phyloP scores from a whole-genome alignment of 2,888 invertebrate genomes.

The Tipula helvola region DNA sequence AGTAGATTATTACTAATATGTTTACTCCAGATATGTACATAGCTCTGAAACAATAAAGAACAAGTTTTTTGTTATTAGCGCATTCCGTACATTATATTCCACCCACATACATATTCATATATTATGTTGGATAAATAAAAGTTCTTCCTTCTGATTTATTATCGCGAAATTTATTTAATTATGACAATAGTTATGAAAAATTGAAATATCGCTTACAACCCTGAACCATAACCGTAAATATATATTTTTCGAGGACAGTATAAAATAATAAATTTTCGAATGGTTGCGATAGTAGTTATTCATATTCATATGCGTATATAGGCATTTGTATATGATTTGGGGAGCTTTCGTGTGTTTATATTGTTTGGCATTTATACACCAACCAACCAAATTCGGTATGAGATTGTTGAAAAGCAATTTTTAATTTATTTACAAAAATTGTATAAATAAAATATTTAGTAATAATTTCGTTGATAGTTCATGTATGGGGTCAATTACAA shows the following conservation, averaged over 20 bases:
- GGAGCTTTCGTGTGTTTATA: not conserved
- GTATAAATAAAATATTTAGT: not conserved
- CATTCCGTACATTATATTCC: not conserved
- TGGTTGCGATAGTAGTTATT: not conserved
- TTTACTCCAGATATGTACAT: not conserved
- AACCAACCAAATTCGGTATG: not conserved
- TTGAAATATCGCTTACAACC: not conserved
- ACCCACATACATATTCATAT: not conserved
- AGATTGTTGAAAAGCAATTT: not conserved
- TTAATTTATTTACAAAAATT: not conserved
- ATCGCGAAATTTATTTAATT: not conserved
- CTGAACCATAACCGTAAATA: conserved; percentile 4
- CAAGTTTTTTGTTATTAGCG: not conserved
- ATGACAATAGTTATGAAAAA: not conserved
- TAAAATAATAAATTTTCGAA: not conserved
- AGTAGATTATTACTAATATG: too few species aligned
- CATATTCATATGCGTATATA: not conserved
- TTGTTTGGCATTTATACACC: not conserved
- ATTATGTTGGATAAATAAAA: not conserved
- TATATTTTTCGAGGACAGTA: not conserved
- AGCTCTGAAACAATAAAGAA: not conserved
- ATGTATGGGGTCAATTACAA: not conserved
- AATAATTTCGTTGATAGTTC: not conserved
- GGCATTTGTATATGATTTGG: not conserved
- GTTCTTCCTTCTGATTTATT: not conserved